These are phyloP conservation scores for Erebia ligea DNA, from an alignment of 2,888 invertebrate species.

Conservation along the genomic window DNA sequence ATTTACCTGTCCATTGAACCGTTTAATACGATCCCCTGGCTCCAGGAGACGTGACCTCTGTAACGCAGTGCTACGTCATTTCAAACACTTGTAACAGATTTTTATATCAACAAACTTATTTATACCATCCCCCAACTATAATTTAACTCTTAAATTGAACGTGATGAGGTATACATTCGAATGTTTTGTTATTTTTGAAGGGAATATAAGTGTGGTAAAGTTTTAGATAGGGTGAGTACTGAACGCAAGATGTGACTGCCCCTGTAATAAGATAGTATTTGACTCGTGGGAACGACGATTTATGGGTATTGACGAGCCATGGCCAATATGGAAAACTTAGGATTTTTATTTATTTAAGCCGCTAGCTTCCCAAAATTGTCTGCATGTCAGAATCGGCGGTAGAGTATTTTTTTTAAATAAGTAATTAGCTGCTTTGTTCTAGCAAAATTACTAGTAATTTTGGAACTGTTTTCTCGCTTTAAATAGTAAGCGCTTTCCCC, in stretches of 20 bases:
- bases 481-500: too few relatives aligned
- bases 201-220: slow-evolving; percentile 38
- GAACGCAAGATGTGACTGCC: slow-evolving; percentile 54
- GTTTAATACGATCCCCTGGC: slow-evolving; percentile 65
- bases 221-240: slow-evolving; percentile 59
- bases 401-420: not conserved
- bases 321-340: slow-evolving; percentile 20
- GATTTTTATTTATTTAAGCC: not conserved
- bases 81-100: slow-evolving; percentile 74
- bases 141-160: slow-evolving; percentile 31
- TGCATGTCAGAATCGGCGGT: too few relatives aligned
- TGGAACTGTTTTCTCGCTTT: too few relatives aligned
- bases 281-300: slow-evolving; percentile 66
- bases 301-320: slow-evolving; percentile 39
- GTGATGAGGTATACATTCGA: slow-evolving; percentile 45
- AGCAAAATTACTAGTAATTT: too few relatives aligned
- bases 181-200: slow-evolving; percentile 18
- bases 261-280: slow-evolving; percentile 74
- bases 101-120: slow-evolving; percentile 55
- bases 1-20: slow-evolving; percentile 80
- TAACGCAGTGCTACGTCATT: slow-evolving; percentile 71
- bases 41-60: slow-evolving; percentile 59
- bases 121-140: slow-evolving; percentile 18
- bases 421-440: not conserved
- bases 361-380: too few relatives aligned